A percentile compares a stretch with the other conserved stretches of the same genome.
These are phyloP conservation scores for Drosophila pseudoobscura DNA, from an alignment of 1,140 invertebrate genomes.

Conservation along the genomic window DNA sequence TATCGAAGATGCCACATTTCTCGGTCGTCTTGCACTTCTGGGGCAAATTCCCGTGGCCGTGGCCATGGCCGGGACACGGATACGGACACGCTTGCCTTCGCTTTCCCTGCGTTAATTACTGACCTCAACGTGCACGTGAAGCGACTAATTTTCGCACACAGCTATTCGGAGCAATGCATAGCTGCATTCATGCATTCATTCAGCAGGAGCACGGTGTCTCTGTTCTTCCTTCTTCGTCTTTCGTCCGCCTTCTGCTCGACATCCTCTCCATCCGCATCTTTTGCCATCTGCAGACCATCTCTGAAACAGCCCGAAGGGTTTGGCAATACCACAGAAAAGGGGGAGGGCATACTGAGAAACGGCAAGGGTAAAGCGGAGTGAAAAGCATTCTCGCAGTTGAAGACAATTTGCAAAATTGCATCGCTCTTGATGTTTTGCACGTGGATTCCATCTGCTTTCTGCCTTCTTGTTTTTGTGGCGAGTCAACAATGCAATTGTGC, in stretches of 20 bases:
- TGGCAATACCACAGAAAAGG: not conserved
- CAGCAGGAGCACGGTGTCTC: constrained; percentile 31
- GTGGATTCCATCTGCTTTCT: constrained; percentile 63
- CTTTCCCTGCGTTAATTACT: constrained; percentile 62
- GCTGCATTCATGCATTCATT: constrained; percentile 34
- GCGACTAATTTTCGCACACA: constrained; percentile 58
- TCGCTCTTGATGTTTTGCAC: constrained; percentile 72
- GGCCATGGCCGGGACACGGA: constrained; percentile 3
- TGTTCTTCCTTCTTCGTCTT: not conserved
- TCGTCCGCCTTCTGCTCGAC: constrained; percentile 4
- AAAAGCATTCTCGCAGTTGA: constrained; percentile 77
- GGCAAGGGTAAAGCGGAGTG: constrained; percentile 54
- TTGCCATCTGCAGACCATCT: constrained; percentile 5
- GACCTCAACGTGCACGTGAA: constrained; percentile 68
- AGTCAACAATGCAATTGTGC: constrained; percentile 65
- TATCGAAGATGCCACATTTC: constrained; percentile 44
- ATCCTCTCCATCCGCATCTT: not conserved
- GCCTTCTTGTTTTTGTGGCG: constrained; percentile 63
- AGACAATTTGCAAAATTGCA: constrained; percentile 79
- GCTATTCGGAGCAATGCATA: constrained; percentile 26
- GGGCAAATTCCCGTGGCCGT: constrained; percentile 28
- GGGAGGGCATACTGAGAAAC: too few relatives aligned
- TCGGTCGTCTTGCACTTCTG: constrained; percentile 39
- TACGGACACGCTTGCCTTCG: constrained; percentile 2
- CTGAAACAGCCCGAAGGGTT: constrained; percentile 14